Evolutionary conservation across 2,113 vertebrate genomes (phyloP), one percentile per base, ranked within the genome.

Genomic region (Procavia capensis): DNA sequence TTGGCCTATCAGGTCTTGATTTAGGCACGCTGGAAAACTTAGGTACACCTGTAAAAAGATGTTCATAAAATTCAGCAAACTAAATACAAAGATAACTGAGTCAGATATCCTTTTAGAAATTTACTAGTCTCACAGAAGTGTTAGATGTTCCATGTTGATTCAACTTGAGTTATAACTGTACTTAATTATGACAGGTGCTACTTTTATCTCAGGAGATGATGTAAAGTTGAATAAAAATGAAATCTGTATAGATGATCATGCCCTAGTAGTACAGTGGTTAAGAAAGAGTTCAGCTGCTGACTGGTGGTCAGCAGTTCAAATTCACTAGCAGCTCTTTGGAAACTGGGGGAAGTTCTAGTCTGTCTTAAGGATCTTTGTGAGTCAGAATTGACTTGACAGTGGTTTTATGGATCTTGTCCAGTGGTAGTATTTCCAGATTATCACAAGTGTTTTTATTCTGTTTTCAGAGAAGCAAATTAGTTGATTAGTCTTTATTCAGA

Each of bases 161-260:
- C 19, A 85, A 6, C 79, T 84, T 91, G 29, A 87, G 66, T 68
- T 74, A 80, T 88, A 80, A 76, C n/a, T 79, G 41, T 91, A 83
- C 10, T 75, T 87, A 57, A 36, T 50, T 39, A 59, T 80, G 78
- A 63, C n/a, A 79, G 22, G 45, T 24, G 47, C 11, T 5, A 39
- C 16, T 45, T 68, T 80, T 20, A 59, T 68, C 72, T 64, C 82
- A 88, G 78, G 34, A 24, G 87, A 61, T 43, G 0, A 2, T 50
- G 1, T 50, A 20, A 34, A 1, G 34, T 43, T 92, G 20, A 84
- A 66, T 43, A 79, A 54, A 84, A 83, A 76, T 36, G 63, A n/a
- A n/a, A 39, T 59, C 57, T 9, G 43, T 25, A 34, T 11, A 41
- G 29, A n/a, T 22, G 36, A 25, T 43, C 59, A 70, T 39, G 47